phyloP scores from a whole-genome alignment of 2,888 invertebrate genomes.

The Tinea trinotella region DNA sequence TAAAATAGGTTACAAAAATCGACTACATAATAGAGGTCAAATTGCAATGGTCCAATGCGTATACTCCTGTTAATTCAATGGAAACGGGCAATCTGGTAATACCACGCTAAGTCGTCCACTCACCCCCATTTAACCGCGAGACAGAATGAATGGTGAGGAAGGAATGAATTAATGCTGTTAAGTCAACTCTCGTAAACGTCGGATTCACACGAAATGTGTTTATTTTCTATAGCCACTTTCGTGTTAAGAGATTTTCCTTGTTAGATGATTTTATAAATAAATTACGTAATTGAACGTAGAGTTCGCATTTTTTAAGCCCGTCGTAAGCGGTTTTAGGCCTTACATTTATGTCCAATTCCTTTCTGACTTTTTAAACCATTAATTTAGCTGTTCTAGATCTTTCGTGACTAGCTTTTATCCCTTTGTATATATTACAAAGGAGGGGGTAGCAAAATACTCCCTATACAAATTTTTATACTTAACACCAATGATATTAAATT shows the following conservation, averaged over 20 bases:
- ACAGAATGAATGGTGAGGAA: constrained; percentile 47
- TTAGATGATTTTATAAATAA: neutral
- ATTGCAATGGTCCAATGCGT: neutral
- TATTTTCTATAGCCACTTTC: constrained; percentile 3
- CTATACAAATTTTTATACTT: too few species aligned
- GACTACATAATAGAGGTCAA: neutral
- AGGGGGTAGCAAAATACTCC: too few species aligned
- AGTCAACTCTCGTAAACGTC: constrained; percentile 8
- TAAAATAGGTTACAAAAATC: too few species aligned
- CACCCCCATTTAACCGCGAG: constrained; percentile 31
- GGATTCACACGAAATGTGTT: constrained; percentile 10
- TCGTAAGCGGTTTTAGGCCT: too few species aligned
- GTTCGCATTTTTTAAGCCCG: too few species aligned
- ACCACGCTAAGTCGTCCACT: neutral
- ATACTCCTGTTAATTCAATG: neutral
- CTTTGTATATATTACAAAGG: too few species aligned
- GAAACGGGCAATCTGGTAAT: constrained; percentile 4
- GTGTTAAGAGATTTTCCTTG: neutral
- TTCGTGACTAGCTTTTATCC: too few species aligned
- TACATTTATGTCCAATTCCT: too few species aligned
- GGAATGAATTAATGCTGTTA: constrained; percentile 49
- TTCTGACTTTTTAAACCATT: too few species aligned
- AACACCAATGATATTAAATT: too few species aligned
- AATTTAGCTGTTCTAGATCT: too few species aligned
- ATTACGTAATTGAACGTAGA: too few species aligned